A percentile compares a stretch with the other conserved stretches of the same genome.
Conservation (phyloP, 1,140 invertebrate genomes). For the Hirudo medicinalis region DNA sequence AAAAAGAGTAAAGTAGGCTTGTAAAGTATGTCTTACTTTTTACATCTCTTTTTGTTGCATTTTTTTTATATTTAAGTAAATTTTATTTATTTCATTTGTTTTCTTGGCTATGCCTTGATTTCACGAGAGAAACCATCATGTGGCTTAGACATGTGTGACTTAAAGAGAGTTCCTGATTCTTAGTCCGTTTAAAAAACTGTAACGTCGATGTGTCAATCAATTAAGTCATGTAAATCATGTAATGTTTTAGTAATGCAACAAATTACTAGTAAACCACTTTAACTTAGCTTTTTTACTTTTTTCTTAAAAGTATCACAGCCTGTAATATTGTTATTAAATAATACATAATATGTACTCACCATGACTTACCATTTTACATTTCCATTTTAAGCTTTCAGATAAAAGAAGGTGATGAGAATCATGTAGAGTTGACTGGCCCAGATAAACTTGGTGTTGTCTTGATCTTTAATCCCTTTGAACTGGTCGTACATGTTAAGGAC, state of each 20-base stretch:
- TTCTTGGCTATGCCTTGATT: too few relatives aligned
- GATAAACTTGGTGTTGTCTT: neutral
- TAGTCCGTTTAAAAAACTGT: too few relatives aligned
- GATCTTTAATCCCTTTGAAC: neutral
- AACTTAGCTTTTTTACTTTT: too few relatives aligned
- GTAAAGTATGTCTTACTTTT: neutral
- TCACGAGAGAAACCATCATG: too few relatives aligned
- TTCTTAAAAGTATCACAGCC: too few relatives aligned
- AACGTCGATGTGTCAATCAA: neutral
- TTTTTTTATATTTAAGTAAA: too few relatives aligned
- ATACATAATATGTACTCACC: too few relatives aligned
- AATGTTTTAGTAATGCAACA: neutral
- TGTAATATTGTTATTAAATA: too few relatives aligned
- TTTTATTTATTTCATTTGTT: too few relatives aligned
- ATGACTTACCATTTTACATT: neutral
- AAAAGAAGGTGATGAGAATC: constrained; percentile 2
- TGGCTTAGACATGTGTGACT: too few relatives aligned
- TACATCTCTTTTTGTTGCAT: neutral
- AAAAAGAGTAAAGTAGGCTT: neutral
- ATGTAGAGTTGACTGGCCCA: neutral
- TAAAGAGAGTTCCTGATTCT: too few relatives aligned
- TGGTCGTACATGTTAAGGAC: neutral
- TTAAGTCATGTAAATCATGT: neutral
- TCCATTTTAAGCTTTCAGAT: neutral
- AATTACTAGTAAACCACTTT: neutral